Base-by-base conservation (phyloP, 2,797 vertebrate genomes). In the Sebastolobus alascanus region DNA sequence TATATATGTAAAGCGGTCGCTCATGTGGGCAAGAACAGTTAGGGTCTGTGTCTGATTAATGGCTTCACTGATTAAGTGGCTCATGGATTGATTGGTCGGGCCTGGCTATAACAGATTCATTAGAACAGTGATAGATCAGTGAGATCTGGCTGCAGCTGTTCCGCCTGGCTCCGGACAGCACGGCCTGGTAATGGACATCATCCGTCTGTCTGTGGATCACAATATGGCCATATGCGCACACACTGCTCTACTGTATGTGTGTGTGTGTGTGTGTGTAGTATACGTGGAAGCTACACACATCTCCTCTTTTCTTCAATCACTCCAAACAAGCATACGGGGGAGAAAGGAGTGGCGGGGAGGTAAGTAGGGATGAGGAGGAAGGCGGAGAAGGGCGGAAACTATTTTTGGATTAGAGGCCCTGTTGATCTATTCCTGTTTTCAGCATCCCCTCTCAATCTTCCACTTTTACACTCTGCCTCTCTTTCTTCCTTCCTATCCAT, bases 401-500 rank as follows among this genome's bases (percentile, higher is more conserved):
- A 92, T 93, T 90, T 93, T 92, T 84, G 87, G 90, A 92, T 91
- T 90, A 90, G 93, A 93, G 86, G 81, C 81, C 88, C 80, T 88
- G 90, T 91, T 93, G 90, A 93, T 93, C 87, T 93, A 93, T 92
- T 92, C 88, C 86, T 89, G 92, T 90, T 90, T 93, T 90, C 86
- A 87, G 82, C 84, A 86, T 82, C 82, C 78, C 75, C 83, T 84
- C 88, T 90, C 85, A 87, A 87, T 91, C 89, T 88, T 86, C 80
- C 87, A 85, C 85, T 90, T 87, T 88, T 77, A 90, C 85, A 77
- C 80, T 77, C 84, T 80, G 80, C 72, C 77, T 84, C 74, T 79
- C 77, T 80, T 77, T 84, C 80, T 80, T 84, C 78, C 80, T 85
- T 82, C 74, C 77, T 25, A 78, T 91, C 78, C 82, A 76, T 87